These are phyloP conservation scores for Elegia similella DNA, from an alignment of 2,888 invertebrate genomes.

Conservation along the genomic window DNA sequence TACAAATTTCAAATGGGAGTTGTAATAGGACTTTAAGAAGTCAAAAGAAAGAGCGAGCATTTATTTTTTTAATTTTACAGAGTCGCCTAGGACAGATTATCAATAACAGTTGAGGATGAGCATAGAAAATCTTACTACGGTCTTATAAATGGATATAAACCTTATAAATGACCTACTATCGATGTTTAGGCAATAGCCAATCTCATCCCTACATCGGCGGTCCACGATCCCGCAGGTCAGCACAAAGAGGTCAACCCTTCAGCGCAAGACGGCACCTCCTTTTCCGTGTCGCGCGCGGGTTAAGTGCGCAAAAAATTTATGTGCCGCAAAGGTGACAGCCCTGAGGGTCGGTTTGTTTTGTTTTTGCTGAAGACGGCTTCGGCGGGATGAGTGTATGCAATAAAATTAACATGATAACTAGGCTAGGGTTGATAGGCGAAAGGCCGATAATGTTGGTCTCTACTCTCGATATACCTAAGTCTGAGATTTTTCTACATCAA, in stretches of 20 bases:
- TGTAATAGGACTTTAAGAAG: too few relatives aligned
- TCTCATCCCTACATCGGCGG: not conserved
- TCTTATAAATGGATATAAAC: too few relatives aligned
- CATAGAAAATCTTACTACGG: too few relatives aligned
- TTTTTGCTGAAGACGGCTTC: slow-evolving; percentile 7
- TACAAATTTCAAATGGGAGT: too few relatives aligned
- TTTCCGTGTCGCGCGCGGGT: slow-evolving; percentile 67
- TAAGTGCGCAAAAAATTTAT: slow-evolving; percentile 74
- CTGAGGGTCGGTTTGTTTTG: slow-evolving; percentile 8
- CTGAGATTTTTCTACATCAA: too few relatives aligned
- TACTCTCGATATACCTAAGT: too few relatives aligned
- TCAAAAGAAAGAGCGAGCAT: too few relatives aligned
- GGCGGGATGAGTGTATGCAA: slow-evolving; percentile 23
- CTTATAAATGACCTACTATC: not conserved
- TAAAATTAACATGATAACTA: not conserved
- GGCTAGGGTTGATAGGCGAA: not conserved
- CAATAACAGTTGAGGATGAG: too few relatives aligned
- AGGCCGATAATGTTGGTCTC: too few relatives aligned
- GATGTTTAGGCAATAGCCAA: not conserved
- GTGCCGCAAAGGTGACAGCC: slow-evolving; percentile 51
- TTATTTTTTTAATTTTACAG: too few relatives aligned
- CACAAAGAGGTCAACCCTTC: slow-evolving; percentile 67
- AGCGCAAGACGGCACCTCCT: slow-evolving; percentile 71
- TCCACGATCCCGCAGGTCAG: slow-evolving; percentile 27
- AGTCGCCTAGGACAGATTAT: too few relatives aligned